Conservation (phyloP, 2,797 vertebrate genomes). For the Pipistrellus nathusii region DNA sequence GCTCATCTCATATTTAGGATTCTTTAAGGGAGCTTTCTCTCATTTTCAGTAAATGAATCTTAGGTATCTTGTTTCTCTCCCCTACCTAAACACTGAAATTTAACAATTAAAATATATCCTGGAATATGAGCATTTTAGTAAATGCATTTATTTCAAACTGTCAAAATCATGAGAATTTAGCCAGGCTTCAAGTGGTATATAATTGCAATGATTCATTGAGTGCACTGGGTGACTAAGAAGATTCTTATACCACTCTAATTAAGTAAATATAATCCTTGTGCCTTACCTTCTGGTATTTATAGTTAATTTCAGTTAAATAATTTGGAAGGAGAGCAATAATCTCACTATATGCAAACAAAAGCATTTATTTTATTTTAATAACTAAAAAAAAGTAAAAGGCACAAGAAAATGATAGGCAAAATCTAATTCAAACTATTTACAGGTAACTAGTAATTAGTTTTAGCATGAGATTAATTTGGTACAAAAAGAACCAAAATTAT, state of each 20-base stretch:
- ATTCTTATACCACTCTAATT: background rate
- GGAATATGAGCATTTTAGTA: conserved; percentile 42
- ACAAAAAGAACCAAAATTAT: background rate
- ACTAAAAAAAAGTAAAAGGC: conserved; percentile 6
- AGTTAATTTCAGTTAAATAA: conserved; percentile 26
- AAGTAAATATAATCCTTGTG: background rate
- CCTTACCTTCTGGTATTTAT: background rate
- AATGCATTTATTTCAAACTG: conserved; percentile 48
- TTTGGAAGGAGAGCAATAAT: background rate
- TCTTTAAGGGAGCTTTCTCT: background rate
- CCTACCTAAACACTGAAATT: background rate
- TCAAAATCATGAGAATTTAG: conserved; percentile 8
- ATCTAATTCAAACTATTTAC: background rate
- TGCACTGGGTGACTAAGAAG: background rate
- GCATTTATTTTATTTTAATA: background rate
- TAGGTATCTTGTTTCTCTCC: background rate
- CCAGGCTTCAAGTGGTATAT: background rate
- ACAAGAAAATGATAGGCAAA: background rate
- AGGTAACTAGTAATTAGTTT: conserved; percentile 2
- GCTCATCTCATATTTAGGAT: conserved; percentile 13
- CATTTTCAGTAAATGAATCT: background rate
- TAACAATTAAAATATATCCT: background rate
- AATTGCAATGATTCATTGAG: background rate
- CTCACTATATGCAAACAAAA: background rate
- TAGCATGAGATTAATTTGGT: background rate